Percentiles rank a stretch among this genome's conserved stretches.
These are phyloP conservation scores for Halichondria panicea DNA, from an alignment of 37 sponge, comb jelly and placozoan genomes.

Conservation along the genomic window DNA sequence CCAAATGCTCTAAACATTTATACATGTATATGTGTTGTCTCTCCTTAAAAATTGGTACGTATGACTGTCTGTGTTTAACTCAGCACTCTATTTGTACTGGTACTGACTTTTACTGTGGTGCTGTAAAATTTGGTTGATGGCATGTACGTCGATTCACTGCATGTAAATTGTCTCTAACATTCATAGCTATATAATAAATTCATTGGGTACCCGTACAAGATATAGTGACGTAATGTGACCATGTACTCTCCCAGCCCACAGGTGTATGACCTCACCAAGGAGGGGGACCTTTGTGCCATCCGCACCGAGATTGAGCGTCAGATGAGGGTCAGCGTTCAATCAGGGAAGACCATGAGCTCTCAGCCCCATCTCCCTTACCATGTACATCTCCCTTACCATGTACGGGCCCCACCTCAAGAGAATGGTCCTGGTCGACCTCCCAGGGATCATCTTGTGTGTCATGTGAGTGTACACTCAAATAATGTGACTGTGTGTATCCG, in stretches of 20 bases:
- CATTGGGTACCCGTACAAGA: no score
- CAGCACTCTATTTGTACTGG: no score
- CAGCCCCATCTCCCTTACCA: no score
- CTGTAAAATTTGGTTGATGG: no score
- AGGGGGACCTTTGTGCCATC: slow-evolving; percentile 59
- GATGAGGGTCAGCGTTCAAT: slow-evolving; percentile 72
- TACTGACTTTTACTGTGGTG: no score
- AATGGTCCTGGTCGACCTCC: slow-evolving; percentile 96
- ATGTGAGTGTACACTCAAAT: slow-evolving; percentile 72
- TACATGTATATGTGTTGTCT: neutral
- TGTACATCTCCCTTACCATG: slow-evolving; percentile 84
- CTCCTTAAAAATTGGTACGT: no score
- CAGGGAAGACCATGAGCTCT: slow-evolving; percentile 70
- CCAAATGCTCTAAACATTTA: neutral
- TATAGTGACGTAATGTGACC: neutral
- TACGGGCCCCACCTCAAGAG: slow-evolving; percentile 92
- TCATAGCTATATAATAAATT: no score
- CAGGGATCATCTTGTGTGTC: slow-evolving; percentile 96
- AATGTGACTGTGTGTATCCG: slow-evolving; percentile 6
- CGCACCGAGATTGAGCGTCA: slow-evolving; percentile 80
- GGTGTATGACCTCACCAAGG: slow-evolving; percentile 40
- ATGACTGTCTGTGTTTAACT: no score
- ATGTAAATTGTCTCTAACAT: no score
- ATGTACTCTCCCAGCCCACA: neutral
- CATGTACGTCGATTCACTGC: no score